A percentile compares a stretch with the other conserved stretches of the same genome.
Conservation (phyloP, 37 sponge, comb jelly and placozoan species). For the Tethya wilhelma region DNA sequence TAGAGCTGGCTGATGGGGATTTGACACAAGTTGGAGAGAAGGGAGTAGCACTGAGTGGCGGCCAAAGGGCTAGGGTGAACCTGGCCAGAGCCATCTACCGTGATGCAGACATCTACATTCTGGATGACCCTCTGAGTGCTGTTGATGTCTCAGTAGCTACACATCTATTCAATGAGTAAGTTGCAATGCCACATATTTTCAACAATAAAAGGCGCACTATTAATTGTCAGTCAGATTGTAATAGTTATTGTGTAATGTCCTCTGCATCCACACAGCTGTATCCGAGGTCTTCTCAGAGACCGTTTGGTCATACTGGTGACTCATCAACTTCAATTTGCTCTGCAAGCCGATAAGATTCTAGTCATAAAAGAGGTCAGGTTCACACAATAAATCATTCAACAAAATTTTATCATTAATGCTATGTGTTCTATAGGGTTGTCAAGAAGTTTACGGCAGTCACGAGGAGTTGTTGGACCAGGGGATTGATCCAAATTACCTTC, state of each 20-base stretch:
- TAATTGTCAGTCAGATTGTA: neutral
- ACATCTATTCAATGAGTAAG: slow-evolving; percentile 74
- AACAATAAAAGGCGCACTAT: too few species aligned
- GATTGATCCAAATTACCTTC: slow-evolving; percentile 17
- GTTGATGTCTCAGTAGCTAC: slow-evolving; percentile 74
- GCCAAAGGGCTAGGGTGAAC: slow-evolving; percentile 90
- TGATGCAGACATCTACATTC: slow-evolving; percentile 76
- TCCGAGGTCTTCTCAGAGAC: slow-evolving; percentile 57
- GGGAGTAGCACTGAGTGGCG: slow-evolving; percentile 94
- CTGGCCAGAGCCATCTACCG: slow-evolving; percentile 86
- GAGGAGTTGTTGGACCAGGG: slow-evolving; percentile 23
- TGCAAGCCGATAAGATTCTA: slow-evolving; percentile 71
- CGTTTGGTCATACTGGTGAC: slow-evolving; percentile 77
- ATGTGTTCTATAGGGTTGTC: slow-evolving; percentile 12
- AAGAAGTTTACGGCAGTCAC: slow-evolving; percentile 17
- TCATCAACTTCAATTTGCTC: slow-evolving; percentile 83
- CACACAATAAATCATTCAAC: neutral
- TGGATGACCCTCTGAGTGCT: slow-evolving; percentile 90
- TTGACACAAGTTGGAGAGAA: slow-evolving; percentile 85
- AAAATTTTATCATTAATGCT: neutral
- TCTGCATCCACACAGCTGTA: slow-evolving; percentile 12
- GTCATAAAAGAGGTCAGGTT: slow-evolving; percentile 68
- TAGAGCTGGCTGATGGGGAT: slow-evolving; percentile 74
- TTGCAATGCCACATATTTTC: too few species aligned
- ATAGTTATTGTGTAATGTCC: neutral